A percentile compares a stretch with the other conserved stretches of the same genome.
Conservation (phyloP, 2,797 vertebrate species). For the Pangasius sanitwongsei region DNA sequence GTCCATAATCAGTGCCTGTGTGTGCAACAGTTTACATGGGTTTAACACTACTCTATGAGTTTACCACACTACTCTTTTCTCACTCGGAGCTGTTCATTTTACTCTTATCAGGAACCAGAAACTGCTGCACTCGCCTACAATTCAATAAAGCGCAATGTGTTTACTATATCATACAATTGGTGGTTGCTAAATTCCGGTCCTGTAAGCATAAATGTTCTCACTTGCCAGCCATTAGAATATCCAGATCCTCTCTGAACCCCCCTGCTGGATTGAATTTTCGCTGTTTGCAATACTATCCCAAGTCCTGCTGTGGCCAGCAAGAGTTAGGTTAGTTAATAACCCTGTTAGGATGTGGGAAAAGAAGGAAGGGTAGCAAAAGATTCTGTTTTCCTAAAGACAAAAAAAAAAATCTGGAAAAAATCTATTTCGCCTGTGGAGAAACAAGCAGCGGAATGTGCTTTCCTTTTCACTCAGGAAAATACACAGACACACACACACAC, state of each 20-base stretch:
- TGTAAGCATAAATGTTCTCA: conserved; percentile 33
- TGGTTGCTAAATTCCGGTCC: not conserved
- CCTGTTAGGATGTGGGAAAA: conserved; percentile 53
- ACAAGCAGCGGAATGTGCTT: conserved; percentile 43
- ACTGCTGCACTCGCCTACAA: conserved; percentile 7
- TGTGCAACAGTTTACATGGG: not conserved
- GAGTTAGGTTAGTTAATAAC: conserved; percentile 60
- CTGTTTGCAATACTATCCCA: conserved; percentile 56
- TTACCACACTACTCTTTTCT: conserved; percentile 13
- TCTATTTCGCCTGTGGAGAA: conserved; percentile 43
- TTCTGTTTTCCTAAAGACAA: conserved; percentile 5
- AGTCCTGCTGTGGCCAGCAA: conserved; percentile 45
- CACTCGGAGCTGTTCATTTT: conserved; percentile 26
- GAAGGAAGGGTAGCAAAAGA: not conserved
- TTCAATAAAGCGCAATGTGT: conserved; percentile 21
- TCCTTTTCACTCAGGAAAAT: not conserved
- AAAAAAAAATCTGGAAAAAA: conserved; percentile 37
- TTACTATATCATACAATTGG: conserved; percentile 2
- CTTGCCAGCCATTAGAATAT: conserved; percentile 50
- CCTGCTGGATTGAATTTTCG: conserved; percentile 57
- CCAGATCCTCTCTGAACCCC: conserved; percentile 50
- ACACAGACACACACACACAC: conserved; percentile 7
- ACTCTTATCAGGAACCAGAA: conserved; percentile 24
- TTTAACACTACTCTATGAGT: conserved; percentile 18
- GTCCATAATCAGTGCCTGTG: conserved; percentile 19